These are phyloP conservation scores for Zosterops borbonicus DNA, from an alignment of 2,113 vertebrate species.

Conservation along the genomic window DNA sequence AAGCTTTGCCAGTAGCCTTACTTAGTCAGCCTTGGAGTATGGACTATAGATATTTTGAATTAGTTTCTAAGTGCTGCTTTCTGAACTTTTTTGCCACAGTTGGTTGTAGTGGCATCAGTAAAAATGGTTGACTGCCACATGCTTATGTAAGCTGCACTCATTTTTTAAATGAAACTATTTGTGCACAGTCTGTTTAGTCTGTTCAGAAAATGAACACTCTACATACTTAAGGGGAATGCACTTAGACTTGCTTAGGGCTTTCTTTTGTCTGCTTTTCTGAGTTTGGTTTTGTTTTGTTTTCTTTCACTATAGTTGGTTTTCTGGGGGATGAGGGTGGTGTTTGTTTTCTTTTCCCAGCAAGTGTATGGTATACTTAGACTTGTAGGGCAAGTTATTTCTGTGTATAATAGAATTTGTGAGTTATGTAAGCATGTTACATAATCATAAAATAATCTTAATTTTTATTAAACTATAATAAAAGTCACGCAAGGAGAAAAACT, in stretches of 20 bases:
- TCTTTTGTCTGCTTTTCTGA: neutral
- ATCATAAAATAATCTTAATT: neutral
- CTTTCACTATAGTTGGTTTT: neutral
- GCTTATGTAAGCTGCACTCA: neutral
- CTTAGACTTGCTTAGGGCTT: neutral
- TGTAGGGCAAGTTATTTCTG: neutral
- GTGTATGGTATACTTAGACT: neutral
- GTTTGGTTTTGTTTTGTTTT: neutral
- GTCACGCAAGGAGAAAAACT: neutral
- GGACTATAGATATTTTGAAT: neutral
- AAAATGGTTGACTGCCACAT: neutral
- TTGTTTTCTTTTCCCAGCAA: neutral
- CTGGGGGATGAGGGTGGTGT: neutral
- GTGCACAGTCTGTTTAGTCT: neutral
- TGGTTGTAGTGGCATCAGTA: neutral
- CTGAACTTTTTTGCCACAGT: neutral
- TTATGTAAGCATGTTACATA: neutral
- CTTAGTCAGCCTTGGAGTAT: neutral
- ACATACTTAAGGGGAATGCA: neutral
- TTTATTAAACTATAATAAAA: neutral
- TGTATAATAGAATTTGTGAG: neutral
- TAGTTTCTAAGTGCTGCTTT: neutral
- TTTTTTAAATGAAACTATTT: slow-evolving; percentile 18
- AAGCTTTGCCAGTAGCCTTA: neutral
- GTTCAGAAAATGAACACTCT: neutral